phyloP scores from a whole-genome alignment of 2,113 vertebrate genomes.

The Pteropus alecto region DNA sequence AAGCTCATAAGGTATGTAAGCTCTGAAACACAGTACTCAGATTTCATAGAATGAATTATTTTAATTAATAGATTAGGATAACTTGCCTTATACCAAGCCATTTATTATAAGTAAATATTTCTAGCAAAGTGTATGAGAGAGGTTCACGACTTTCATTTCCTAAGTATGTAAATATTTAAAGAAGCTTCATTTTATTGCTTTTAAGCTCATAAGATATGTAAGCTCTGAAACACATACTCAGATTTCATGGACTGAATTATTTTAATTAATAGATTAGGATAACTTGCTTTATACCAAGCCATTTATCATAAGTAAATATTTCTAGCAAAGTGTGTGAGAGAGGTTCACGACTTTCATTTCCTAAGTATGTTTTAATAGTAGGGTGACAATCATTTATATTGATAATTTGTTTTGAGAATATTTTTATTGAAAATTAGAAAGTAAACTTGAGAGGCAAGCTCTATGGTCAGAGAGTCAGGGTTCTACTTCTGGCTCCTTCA shows the following conservation, averaged over 20 bases:
- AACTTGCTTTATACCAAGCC: background rate
- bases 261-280: conserved; percentile 8
- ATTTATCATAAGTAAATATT: background rate
- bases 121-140: background rate
- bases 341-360: background rate
- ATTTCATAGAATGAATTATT: background rate
- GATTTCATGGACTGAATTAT: background rate
- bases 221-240: background rate
- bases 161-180: conserved; percentile 22
- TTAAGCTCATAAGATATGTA: background rate
- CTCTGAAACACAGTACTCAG: background rate
- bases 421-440: background rate
- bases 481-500: background rate
- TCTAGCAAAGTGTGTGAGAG: background rate
- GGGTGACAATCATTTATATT: background rate
- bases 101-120: background rate
- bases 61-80: background rate
- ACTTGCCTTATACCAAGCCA: background rate
- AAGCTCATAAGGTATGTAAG: background rate
- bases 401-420: background rate
- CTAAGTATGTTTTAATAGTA: background rate
- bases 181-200: background rate
- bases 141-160: background rate
- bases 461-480: background rate
- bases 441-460: background rate